These are phyloP conservation scores for Mamestra brassicae DNA, from an alignment of 2,888 invertebrate genomes.

Conservation along the genomic window DNA sequence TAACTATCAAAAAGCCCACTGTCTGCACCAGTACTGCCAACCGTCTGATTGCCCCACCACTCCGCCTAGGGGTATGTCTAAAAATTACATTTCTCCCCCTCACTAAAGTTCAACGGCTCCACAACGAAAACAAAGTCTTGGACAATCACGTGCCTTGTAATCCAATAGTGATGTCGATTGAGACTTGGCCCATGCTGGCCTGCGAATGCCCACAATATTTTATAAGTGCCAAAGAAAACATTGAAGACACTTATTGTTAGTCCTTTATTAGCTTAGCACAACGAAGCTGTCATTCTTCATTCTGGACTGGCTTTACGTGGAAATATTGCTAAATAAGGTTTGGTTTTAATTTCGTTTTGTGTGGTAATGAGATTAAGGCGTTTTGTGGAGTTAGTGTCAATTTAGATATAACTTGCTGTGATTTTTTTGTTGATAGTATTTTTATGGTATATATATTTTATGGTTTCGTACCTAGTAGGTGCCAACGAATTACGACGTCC, in stretches of 20 bases:
- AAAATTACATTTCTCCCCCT: conserved; percentile 81
- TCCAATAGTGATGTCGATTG: conserved; percentile 87
- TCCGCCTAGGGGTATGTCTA: conserved; percentile 79
- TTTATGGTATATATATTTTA: background rate
- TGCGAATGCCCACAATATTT: conserved; percentile 84
- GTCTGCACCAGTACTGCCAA: conserved; percentile 59
- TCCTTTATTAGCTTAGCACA: conserved; percentile 71
- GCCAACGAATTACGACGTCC: no score
- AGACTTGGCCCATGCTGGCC: conserved; percentile 81
- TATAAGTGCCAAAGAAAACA: conserved; percentile 83
- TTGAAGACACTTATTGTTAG: conserved; percentile 44
- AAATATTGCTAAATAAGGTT: conserved; percentile 36
- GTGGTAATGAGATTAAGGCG: conserved; percentile 21
- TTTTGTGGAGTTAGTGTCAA: conserved; percentile 25
- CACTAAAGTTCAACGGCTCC: conserved; percentile 71
- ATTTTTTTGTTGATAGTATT: background rate
- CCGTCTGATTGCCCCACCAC: conserved; percentile 74
- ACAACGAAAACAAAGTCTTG: conserved; percentile 78
- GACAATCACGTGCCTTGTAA: conserved; percentile 87
- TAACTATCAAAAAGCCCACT: conserved; percentile 16
- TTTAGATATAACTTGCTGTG: background rate
- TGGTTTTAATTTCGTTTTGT: conserved; percentile 37
- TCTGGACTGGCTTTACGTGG: conserved; percentile 38
- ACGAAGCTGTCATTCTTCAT: conserved; percentile 64
- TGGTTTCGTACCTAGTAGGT: no score